Evolutionary conservation across 2,888 invertebrate species (phyloP), one percentile per base, ranked within the genome.

Genomic region (Drosophila monieri): DNA sequence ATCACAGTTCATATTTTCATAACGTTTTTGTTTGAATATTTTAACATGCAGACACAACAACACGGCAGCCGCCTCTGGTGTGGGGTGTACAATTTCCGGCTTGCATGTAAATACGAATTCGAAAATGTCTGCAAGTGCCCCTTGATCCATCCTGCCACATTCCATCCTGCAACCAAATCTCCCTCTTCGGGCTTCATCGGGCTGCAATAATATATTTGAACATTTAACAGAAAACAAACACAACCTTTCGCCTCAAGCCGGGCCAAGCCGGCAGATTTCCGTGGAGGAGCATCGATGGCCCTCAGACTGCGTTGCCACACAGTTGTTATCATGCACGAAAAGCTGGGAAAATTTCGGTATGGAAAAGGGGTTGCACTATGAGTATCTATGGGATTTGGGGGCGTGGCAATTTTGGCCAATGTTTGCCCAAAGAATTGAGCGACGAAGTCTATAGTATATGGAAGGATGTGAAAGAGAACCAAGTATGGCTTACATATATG

Each of bases 181-280:
- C n/a, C 37, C 30, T 30, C 18, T 30, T 23, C 21, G 21, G 3
- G 32, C 48, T 68, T 69, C 73, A 70, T 18, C 61, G 74, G 69
- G 75, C 77, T 80, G 79, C 78, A 84, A 88, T 88, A 90, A 87
- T 83, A 85, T 88, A 88, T 84, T 88, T 79, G 77, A 88, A 77
- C 78, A 88, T 86, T 89, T 89, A 88, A 85, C 88, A 87, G 87
- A 89, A 85, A 86, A 81, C 89, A 90, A 90, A 89, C 86, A 90
- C 86, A 88, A 89, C 90, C 89, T 89, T 89, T 85, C 12, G 80
- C 70, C 77, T 75, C 66, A 44, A 52, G 64, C 64, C 46, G 37
- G 41, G 23, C 15, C 53, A 41, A 30, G 25, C 23, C 25, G 8
- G 21, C 47, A 43, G 57, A 68, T 68, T 47, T 66, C 39, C 49